These are phyloP conservation scores for Melanostoma mellinum DNA, from an alignment of 2,888 invertebrate genomes.

Conservation along the genomic window DNA sequence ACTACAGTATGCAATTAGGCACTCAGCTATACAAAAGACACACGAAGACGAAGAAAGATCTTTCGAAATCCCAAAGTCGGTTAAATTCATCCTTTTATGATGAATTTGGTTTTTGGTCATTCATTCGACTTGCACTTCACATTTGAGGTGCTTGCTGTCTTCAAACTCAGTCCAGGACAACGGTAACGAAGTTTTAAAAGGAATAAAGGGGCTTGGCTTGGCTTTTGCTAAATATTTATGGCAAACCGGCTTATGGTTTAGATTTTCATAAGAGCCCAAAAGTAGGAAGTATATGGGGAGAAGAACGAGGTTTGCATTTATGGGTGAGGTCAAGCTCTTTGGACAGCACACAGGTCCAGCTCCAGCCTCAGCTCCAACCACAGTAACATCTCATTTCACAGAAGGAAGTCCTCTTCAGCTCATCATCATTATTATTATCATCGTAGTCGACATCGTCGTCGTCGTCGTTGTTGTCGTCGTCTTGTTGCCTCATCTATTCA, in stretches of 20 bases:
- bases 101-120: conserved; percentile 69
- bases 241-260: conserved; percentile 66
- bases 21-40: conserved; percentile 47
- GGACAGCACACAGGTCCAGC: conserved; percentile 19
- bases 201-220: conserved; percentile 25
- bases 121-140: conserved; percentile 63
- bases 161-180: conserved; percentile 11
- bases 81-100: conserved; percentile 67
- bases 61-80: conserved; percentile 58
- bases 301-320: conserved; percentile 29
- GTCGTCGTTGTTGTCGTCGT: conserved; percentile 16
- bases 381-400: conserved; percentile 42
- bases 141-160: conserved; percentile 51
- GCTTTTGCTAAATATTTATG: conserved; percentile 69
- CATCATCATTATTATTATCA: conserved; percentile 54
- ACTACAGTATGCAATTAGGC: conserved; percentile 57
- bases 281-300: conserved; percentile 11
- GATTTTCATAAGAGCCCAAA: conserved; percentile 60
- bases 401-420: conserved; percentile 49
- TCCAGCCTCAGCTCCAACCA: conserved; percentile 27
- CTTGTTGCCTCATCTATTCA: conserved; percentile 40
- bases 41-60: conserved; percentile 41
- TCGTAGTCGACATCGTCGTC: conserved; percentile 30
- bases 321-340: conserved; percentile 59
- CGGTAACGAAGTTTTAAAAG: conserved; percentile 1